These are phyloP conservation scores for Drosophila ambigua DNA, from an alignment of 1,140 invertebrate genomes.

Conservation along the genomic window DNA sequence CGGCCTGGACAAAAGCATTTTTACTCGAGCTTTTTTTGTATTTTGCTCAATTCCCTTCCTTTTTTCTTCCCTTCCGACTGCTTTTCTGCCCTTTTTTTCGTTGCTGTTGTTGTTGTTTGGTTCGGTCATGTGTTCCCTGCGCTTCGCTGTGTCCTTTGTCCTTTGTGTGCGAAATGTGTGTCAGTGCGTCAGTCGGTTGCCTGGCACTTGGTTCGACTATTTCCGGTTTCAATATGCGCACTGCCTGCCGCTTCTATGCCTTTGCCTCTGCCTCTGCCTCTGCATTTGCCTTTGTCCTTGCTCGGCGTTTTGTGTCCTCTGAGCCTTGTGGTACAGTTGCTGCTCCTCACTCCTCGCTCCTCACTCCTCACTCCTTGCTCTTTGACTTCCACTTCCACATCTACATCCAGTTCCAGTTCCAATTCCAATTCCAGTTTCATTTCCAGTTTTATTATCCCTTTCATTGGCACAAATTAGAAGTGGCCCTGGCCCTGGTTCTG, in stretches of 20 bases:
- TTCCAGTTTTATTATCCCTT: slow-evolving; percentile 51
- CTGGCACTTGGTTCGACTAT: slow-evolving; percentile 78
- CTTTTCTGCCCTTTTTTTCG: slow-evolving; percentile 42
- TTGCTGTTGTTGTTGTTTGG: slow-evolving; percentile 11
- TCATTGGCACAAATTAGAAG: slow-evolving; percentile 60
- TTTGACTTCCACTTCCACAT: slow-evolving; percentile 4
- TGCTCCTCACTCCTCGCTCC: slow-evolving; percentile 9
- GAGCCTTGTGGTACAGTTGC: slow-evolving; percentile 56
- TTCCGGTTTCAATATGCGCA: slow-evolving; percentile 79
- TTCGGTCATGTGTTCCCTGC: slow-evolving; percentile 32
- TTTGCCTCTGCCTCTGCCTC: slow-evolving; percentile 5
- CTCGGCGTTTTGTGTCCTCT: background rate
- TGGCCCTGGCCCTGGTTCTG: slow-evolving; percentile 19
- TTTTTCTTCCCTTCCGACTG: slow-evolving; percentile 36
- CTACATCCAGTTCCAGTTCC: slow-evolving; percentile 11
- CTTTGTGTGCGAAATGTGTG: slow-evolving; percentile 79
- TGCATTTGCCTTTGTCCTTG: slow-evolving; percentile 32
- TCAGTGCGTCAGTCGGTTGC: slow-evolving; percentile 81
- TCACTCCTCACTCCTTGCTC: too few species aligned
- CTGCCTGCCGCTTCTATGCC: slow-evolving; percentile 38
- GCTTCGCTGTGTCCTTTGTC: slow-evolving; percentile 60
- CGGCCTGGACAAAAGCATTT: slow-evolving; percentile 72
- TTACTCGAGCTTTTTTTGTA: slow-evolving; percentile 71
- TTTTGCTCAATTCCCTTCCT: slow-evolving; percentile 61
- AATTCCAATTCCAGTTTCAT: slow-evolving; percentile 26